Evolutionary conservation across 2,797 vertebrate species (phyloP), one percentile per base, ranked within the genome.

Genomic region (Premnoplex brunnescens): DNA sequence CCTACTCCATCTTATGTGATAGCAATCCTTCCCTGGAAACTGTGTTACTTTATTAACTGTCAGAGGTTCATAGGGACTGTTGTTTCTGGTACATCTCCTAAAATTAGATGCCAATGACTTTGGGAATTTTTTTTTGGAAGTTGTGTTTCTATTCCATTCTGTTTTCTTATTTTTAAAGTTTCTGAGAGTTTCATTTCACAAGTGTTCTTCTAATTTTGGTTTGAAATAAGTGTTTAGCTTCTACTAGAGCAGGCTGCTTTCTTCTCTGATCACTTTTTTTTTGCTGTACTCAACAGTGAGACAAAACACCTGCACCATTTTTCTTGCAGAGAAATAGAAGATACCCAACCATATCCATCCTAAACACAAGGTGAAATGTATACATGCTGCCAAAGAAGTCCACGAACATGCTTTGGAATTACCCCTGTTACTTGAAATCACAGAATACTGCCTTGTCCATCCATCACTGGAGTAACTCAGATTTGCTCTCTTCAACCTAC

Each of bases 231-330:
- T 51, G 32, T 69, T 95, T 82, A n/a, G 20, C 84, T 96, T 82
- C 67, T 54, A 43, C 78, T 80, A 90, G 17, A 84, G 51, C 55
- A 84, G 51, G 8, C 77, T 87, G 51, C 43, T 46, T 88, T 88
- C 39, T 58, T 85, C 62, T 58, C 48, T 76, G 62, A 90, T 28
- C 30, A 11, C 24, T 30, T 32, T 63, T 41, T 26, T 82, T 14
- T n/a, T 72, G 41, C 44, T 91, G 36, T 48, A 58, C n/a, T 93
- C 34, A 84, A 56, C 23, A 67, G 34, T 80, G 91, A 96, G 49
- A 37, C 37, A 87, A 87, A 95, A 91, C 88, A 96, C 89, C 95
- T 95, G 93, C 79, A 71, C 48, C 83, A 89, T 21, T 93, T 69
- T 74, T 77, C 83, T 64, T 85, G 63, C 27, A 56, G 32, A 87